Percentiles rank a stretch among this genome's conserved stretches.
Conservation (phyloP, 2,797 vertebrate species). For the Buceros bicornis region DNA sequence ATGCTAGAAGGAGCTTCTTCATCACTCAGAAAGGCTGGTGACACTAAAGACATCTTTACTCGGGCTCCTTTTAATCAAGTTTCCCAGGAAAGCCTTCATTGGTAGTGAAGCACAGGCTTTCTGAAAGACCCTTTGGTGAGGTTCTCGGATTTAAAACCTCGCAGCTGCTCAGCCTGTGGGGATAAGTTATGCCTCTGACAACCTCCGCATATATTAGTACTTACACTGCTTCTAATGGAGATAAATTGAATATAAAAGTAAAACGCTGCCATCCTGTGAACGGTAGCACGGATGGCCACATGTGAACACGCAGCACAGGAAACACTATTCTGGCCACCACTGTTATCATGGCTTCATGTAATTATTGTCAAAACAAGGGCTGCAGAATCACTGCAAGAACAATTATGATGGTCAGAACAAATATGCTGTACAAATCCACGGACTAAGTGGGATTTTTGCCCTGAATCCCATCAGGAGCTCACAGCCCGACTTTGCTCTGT, state of each 20-base stretch:
- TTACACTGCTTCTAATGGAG: background rate
- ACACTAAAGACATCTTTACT: background rate
- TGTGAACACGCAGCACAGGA: background rate
- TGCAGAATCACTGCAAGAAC: background rate
- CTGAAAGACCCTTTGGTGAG: background rate
- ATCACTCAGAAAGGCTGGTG: background rate
- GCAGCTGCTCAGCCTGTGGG: background rate
- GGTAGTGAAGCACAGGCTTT: background rate
- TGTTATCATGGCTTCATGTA: background rate
- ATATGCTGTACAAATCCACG: background rate
- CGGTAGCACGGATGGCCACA: rapidly evolving
- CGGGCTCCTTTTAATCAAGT: background rate
- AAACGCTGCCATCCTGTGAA: rapidly evolving
- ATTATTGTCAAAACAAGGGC: background rate
- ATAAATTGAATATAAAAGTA: background rate
- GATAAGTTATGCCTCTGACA: background rate
- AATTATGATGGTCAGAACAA: background rate
- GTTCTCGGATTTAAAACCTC: background rate
- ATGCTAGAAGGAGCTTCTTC: background rate
- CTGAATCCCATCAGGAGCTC: background rate
- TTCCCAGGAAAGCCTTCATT: background rate
- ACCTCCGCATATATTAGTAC: background rate
- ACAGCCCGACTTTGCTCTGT: background rate
- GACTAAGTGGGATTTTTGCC: background rate
- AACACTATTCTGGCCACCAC: background rate